Percentiles rank a stretch among this genome's conserved stretches.
These are phyloP conservation scores for Lasioglossum leucozonium DNA, from an alignment of 2,888 invertebrate species.

Conservation along the genomic window DNA sequence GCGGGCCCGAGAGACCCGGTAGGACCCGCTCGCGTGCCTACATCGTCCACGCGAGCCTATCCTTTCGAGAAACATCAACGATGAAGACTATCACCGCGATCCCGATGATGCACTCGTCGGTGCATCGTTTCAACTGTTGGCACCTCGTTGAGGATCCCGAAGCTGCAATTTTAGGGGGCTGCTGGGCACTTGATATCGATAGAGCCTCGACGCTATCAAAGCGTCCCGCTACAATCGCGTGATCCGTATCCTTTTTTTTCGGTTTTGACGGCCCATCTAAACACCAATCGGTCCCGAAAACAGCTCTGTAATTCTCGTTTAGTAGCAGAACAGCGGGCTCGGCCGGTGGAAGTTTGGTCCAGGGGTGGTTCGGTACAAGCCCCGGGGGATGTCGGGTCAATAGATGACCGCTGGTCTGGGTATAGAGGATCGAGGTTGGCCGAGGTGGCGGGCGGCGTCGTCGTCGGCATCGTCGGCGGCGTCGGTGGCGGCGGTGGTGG, in stretches of 20 bases:
- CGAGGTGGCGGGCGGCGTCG: slow-evolving; percentile 71
- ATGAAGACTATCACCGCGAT: not conserved
- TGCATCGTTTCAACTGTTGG: not conserved
- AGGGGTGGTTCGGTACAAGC: slow-evolving; percentile 52
- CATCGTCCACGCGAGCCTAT: not conserved
- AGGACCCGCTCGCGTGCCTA: not conserved
- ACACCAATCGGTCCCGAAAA: slow-evolving; percentile 84
- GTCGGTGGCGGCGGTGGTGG: slow-evolving; percentile 64
- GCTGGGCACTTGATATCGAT: not conserved
- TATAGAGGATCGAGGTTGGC: slow-evolving; percentile 77
- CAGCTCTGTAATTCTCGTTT: slow-evolving; percentile 83
- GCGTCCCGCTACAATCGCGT: not conserved
- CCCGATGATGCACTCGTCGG: not conserved
- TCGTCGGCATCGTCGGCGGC: slow-evolving; percentile 79
- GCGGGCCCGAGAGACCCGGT: not conserved
- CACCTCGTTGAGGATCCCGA: not conserved
- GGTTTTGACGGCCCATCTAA: slow-evolving; percentile 82
- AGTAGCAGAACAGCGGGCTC: slow-evolving; percentile 45
- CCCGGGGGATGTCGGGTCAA: slow-evolving; percentile 66
- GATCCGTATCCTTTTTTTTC: slow-evolving; percentile 65
- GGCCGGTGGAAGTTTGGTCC: slow-evolving; percentile 80
- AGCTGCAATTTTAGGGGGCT: not conserved
- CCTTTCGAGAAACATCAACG: not conserved
- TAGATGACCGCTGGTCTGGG: slow-evolving; percentile 79
- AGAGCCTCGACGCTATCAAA: not conserved